Evolutionary conservation across 2,113 vertebrate genomes (phyloP), one percentile per base, ranked within the genome.

Genomic region (Pimephales promelas): DNA sequence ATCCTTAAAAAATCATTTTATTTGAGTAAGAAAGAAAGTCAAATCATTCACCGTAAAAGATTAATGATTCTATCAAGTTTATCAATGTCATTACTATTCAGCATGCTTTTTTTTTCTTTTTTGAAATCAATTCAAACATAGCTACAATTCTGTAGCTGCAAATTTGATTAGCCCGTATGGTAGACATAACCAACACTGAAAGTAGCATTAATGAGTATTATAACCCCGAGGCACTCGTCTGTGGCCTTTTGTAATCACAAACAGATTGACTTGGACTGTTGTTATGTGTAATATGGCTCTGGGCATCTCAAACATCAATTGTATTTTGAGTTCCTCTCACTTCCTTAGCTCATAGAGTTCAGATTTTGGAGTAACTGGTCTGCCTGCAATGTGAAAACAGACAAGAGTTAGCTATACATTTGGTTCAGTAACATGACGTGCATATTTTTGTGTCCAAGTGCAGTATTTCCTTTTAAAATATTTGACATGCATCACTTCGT

Each of bases 281-380:
- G 10, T 81, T 70, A 70, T 70, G 62, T 56, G 79, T 70, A 52
- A 40, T 10, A 2, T 20, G 22, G 64, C 62, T 70, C 62, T 54
- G 47, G 79, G 64, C 24, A 47, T 77, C 64, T 40, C 70, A 40
- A 83, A 40, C 49, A 34, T 26, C 7, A 83, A 9, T 45, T 45
- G 28, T 57, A 54, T 24, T 31, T 59, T 18, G 24, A 49, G 5
- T 24, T 79, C 62, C 45, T 34, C 34, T 5, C 87, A 91, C 45
- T 88, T 88, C 28, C 82, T 85, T 90, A 92, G 85, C 34, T 90
- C 90, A 94, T 92, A 36, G 92, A 89, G 85, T 88, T 91, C 82
- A 94, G 92, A 54, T 87, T 87, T 79, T 93, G 88, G 61, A 94
- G 89, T 86, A 94, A 87, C 89, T 94, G 92, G 13, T 94, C 94